These are phyloP conservation scores for Lagocephalus sceleratus DNA, from an alignment of 2,797 vertebrate genomes.

Conservation along the genomic window DNA sequence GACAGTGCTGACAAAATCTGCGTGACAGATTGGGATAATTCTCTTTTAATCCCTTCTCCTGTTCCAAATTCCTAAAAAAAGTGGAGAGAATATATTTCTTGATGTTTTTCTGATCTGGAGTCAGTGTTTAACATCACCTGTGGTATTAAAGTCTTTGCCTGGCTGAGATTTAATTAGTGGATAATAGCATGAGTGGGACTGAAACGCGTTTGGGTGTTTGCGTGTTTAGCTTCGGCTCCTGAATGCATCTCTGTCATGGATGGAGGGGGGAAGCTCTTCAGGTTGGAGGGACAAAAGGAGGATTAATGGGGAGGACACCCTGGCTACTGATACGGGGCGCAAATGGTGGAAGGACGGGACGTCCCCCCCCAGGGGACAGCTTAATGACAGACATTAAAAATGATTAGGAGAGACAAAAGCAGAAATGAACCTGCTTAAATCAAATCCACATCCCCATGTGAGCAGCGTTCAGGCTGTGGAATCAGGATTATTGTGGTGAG, in stretches of 20 bases:
- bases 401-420: conserved; percentile 71
- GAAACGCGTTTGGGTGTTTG: conserved; percentile 11
- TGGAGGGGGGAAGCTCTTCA: conserved; percentile 51
- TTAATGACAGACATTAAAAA: conserved; percentile 74
- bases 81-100: not conserved
- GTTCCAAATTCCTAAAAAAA: not conserved
- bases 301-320: conserved; percentile 63
- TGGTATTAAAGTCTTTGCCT: not conserved
- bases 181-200: conserved; percentile 13
- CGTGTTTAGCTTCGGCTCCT: conserved; percentile 34
- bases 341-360: conserved; percentile 46
- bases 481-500: not conserved
- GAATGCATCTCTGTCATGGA: conserved; percentile 42
- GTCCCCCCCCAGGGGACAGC: conserved; percentile 42
- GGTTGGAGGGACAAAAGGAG: conserved; percentile 54
- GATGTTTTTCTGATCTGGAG: not conserved
- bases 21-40: not conserved
- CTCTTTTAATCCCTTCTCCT: not conserved
- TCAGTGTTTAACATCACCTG: not conserved
- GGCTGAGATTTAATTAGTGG: conserved; percentile 10
- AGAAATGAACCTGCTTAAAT: conserved; percentile 59
- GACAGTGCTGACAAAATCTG: conserved; percentile 10
- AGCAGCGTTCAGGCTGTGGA: conserved; percentile 16
- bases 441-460: conserved; percentile 35
- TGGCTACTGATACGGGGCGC: conserved; percentile 65